phyloP scores from a whole-genome alignment of 2,797 vertebrate species.

The Adelosebastes latens region DNA sequence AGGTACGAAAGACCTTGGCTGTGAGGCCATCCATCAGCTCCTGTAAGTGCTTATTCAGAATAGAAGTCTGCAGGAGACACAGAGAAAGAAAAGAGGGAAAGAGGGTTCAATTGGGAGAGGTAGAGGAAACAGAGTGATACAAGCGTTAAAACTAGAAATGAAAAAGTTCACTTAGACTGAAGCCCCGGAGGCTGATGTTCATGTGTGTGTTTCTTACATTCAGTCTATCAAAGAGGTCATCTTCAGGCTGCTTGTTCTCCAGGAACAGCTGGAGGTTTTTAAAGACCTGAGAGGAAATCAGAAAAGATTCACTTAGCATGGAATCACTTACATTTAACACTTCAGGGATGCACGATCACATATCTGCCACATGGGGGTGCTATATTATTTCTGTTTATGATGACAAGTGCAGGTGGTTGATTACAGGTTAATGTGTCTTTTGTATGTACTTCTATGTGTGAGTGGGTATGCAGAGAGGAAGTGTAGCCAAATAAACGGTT shows the following conservation, averaged over 20 bases:
- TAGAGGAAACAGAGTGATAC: neutral
- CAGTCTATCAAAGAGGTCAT: constrained; percentile 96
- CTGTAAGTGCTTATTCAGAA: constrained; percentile 97
- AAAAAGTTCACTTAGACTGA: neutral
- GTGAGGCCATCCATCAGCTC: constrained; percentile 98
- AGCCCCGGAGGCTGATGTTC: neutral
- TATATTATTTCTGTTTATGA: constrained; percentile 17
- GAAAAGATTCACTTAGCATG: neutral
- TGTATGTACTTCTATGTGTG: neutral
- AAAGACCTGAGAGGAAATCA: constrained; percentile 86
- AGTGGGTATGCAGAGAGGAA: neutral
- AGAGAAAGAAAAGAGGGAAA: neutral
- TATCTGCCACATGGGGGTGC: constrained; percentile 54
- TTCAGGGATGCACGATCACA: constrained; percentile 4
- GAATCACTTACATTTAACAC: neutral
- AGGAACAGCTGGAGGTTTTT: constrained; percentile 98
- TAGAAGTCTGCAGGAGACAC: constrained; percentile 87
- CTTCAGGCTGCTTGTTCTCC: constrained; percentile 97
- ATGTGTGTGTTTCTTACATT: constrained; percentile 85
- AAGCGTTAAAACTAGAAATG: neutral
- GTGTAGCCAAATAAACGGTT: neutral
- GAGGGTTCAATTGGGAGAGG: neutral
- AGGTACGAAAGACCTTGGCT: constrained; percentile 97
- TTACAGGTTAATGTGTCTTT: neutral
- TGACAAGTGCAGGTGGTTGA: constrained; percentile 26